Conservation (phyloP, 2,888 invertebrate species). For the Polymixis flavicincta region DNA sequence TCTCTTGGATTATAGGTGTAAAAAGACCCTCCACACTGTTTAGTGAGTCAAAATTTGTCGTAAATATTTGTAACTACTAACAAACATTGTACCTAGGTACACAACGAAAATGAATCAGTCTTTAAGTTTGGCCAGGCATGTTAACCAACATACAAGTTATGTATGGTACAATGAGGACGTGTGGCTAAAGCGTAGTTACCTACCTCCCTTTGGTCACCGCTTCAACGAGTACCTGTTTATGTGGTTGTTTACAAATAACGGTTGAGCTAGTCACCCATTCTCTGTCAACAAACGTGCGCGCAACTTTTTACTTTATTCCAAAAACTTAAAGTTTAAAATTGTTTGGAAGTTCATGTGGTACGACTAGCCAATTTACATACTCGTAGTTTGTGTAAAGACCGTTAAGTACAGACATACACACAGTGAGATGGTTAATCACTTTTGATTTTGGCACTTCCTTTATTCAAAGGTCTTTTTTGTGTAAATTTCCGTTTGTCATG, state of each 20-base stretch:
- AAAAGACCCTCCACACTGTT: not conserved
- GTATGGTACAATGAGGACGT: slow-evolving; percentile 20
- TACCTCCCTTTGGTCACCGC: slow-evolving; percentile 39
- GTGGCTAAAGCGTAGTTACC: slow-evolving; percentile 31
- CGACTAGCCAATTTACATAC: slow-evolving; percentile 45
- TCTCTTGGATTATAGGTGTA: too few relatives aligned
- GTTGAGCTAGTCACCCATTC: slow-evolving; percentile 37
- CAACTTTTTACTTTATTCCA: not conserved
- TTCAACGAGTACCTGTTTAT: slow-evolving; percentile 47
- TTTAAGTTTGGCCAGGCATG: slow-evolving; percentile 22
- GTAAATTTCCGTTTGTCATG: not conserved
- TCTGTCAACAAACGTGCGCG: not conserved
- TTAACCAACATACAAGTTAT: slow-evolving; percentile 3
- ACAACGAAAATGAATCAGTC: slow-evolving; percentile 5
- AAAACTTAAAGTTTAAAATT: slow-evolving; percentile 6
- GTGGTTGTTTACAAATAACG: slow-evolving; percentile 58
- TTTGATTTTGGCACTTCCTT: too few relatives aligned
- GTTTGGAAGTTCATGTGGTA: not conserved
- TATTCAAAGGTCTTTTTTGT: too few relatives aligned
- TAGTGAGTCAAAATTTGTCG: not conserved
- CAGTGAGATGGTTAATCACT: slow-evolving; percentile 15
- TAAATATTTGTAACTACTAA: not conserved
- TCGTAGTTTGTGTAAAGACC: slow-evolving; percentile 32
- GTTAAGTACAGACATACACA: slow-evolving; percentile 40
- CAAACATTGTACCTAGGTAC: not conserved